Evolutionary conservation across 2,113 vertebrate species (phyloP), one percentile per base, ranked within the genome.

Genomic region (Gallinago jamesoni): DNA sequence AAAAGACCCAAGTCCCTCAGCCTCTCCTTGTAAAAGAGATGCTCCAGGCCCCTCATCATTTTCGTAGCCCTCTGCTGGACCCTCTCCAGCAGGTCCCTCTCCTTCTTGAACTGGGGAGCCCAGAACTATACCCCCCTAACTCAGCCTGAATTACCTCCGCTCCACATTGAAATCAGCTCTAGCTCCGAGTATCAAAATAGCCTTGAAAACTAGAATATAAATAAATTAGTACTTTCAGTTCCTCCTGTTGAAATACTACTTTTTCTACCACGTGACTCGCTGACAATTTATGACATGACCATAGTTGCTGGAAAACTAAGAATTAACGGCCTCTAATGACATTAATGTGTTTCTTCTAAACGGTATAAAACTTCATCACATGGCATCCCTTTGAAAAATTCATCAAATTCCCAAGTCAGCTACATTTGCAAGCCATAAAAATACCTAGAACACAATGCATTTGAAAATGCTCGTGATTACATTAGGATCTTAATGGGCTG

Each of bases 321-420:
- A 91, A 95, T 94, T 95, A 93, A 94, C 74, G 66, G 81, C 66
- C 50, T 62, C 18, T 96, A 89, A 96, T 91, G 77, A 87, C 82
- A 87, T 75, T 87, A 92, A 89, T 76, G 57, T 75, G 73, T 62
- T 92, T 82, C 48, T 89, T 79, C 57, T 67, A 84, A 94, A 95
- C 3, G 4, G 74, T 37, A 87, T 84, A 87, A 93, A 94, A 87
- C 80, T 78, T 82, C 45, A 78, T 92, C 88, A 69, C 52, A 31
- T 13, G 53, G 50, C 80, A 84, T 52, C 24, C 24, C 85, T 81
- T 47, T 30, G 59, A 88, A 91, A 73, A 90, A 93, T 91, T 37
- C 14, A 93, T 87, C 91, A 81, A 86, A 87, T 89, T 90, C 69
- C 43, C 76, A 79, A 84, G 73, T 75, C 85, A 92, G 81, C 41